Base-by-base conservation (phyloP, 2,888 invertebrate species). In the Mesorhabditis spiculigera region DNA sequence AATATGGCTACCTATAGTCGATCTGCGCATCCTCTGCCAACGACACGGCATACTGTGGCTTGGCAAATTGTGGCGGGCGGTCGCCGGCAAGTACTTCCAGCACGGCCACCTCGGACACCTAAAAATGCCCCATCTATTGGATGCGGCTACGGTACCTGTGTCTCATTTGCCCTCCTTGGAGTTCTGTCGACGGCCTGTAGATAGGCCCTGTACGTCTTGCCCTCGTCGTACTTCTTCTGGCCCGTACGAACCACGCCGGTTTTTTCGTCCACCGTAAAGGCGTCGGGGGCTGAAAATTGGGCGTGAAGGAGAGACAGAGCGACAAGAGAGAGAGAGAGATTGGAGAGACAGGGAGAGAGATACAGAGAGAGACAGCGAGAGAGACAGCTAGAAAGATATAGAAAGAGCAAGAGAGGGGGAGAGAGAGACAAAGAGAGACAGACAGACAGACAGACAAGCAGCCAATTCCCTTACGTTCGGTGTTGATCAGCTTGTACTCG, bases 1-100 rank as follows among this genome's bases (percentile, higher is more conserved):
- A n/a, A n/a, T n/a, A n/a, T n/a, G n/a, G n/a, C n/a, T n/a, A n/a
- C 82, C 82, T 93, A 77, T 94, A 94, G 75, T 94, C 94, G 81
- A 94, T 92, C 62, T 93, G 93, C 87, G 94, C 94, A 73, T 95
- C 95, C 88, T 98, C 97, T 3, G 94, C 93, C 78, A 97, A 95
- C 86, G 93, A 93, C 0, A 95, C 94, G 86, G 93, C 93, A 87
- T 97, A 98, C 81, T 92, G 92, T 5, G 92, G 92, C 90, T 95
- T 91, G 87, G 94, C 95, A 89, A 98, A 97, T 88, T 98, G 97
- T 0, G 98, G 98, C 0, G 95, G 93, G 50, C 96, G 90, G 86
- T 95, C 94, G 71, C 96, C 97, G 8, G 81, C 78, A 6, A 77
- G 68, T 28, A 83, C 73, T 69, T 86, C 85, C 13, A 88, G 83